These are phyloP conservation scores for Kryphioiulus occultus DNA, from an alignment of 2,888 invertebrate genomes.

Conservation along the genomic window DNA sequence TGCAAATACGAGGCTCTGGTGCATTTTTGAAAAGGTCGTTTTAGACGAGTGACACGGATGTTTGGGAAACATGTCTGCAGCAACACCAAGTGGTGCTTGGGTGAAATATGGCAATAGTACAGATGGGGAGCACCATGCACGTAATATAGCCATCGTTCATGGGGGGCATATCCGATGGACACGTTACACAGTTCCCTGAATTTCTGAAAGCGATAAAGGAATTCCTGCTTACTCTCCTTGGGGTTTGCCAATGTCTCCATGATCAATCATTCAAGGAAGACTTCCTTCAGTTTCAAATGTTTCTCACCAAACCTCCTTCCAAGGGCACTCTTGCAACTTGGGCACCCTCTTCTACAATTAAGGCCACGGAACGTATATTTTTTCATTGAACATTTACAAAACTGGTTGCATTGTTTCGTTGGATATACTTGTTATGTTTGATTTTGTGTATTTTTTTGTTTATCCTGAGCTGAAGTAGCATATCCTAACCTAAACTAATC, in stretches of 20 bases:
- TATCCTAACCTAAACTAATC: too few species aligned
- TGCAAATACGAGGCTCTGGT: background rate
- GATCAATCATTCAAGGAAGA: conserved; percentile 36
- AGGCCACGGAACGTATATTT: background rate
- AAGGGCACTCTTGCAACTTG: background rate
- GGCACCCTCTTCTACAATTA: background rate
- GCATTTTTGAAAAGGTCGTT: background rate
- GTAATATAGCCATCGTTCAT: conserved; percentile 28
- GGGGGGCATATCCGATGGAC: conserved; percentile 17
- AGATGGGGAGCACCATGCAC: background rate
- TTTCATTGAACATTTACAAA: background rate
- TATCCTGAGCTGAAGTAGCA: too few species aligned
- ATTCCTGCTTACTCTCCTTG: conserved; percentile 15
- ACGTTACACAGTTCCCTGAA: conserved; percentile 35
- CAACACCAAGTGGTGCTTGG: background rate
- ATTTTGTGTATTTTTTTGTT: too few species aligned
- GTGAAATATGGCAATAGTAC: background rate
- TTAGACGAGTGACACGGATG: background rate
- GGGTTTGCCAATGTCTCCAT: conserved; percentile 17
- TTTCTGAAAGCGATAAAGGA: conserved; percentile 19
- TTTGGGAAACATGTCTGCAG: background rate
- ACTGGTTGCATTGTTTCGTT: too few species aligned
- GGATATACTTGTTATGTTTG: too few species aligned
- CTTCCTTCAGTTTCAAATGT: background rate
- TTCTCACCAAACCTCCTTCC: background rate